A percentile compares a stretch with the other conserved stretches of the same genome.
Evolutionary conservation across 2,113 vertebrate species (phyloP).

Genomic region (Amphiprion ocellaris): DNA sequence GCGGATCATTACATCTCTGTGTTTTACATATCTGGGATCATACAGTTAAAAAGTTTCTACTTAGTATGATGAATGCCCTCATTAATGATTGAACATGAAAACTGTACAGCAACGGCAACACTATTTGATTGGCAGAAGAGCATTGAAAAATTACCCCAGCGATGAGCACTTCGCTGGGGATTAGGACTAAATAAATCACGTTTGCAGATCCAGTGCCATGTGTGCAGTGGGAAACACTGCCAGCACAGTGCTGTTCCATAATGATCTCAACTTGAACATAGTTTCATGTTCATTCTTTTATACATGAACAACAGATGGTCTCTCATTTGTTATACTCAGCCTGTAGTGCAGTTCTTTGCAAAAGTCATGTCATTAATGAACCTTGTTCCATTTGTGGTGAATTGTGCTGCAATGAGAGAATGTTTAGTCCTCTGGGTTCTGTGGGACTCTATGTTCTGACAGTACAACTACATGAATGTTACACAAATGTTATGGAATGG

Average conservation of each 20-base stretch:
- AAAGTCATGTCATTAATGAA: conserved; percentile 30
- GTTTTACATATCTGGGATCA: too few relatives aligned
- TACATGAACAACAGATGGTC: conserved; percentile 39
- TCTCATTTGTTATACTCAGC: conserved; percentile 34
- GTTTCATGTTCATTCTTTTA: background rate
- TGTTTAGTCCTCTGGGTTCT: background rate
- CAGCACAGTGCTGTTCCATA: background rate
- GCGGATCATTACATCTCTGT: too few relatives aligned
- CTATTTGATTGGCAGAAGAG: background rate
- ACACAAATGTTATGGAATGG: conserved; percentile 14
- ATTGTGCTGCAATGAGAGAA: too few relatives aligned
- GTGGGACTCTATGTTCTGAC: too few relatives aligned
- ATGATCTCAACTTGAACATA: background rate
- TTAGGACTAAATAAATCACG: background rate
- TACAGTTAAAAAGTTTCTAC: too few relatives aligned
- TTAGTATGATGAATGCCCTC: too few relatives aligned
- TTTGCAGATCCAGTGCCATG: background rate
- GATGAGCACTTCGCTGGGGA: background rate
- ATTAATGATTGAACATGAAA: too few relatives aligned
- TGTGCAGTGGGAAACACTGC: background rate
- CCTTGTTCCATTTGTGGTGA: background rate
- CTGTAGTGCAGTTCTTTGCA: background rate
- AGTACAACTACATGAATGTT: background rate
- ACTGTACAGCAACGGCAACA: background rate
- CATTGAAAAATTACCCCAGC: too few relatives aligned